Evolutionary conservation across 2,113 vertebrate genomes (phyloP).

Genomic region (Plotosus lineatus): DNA sequence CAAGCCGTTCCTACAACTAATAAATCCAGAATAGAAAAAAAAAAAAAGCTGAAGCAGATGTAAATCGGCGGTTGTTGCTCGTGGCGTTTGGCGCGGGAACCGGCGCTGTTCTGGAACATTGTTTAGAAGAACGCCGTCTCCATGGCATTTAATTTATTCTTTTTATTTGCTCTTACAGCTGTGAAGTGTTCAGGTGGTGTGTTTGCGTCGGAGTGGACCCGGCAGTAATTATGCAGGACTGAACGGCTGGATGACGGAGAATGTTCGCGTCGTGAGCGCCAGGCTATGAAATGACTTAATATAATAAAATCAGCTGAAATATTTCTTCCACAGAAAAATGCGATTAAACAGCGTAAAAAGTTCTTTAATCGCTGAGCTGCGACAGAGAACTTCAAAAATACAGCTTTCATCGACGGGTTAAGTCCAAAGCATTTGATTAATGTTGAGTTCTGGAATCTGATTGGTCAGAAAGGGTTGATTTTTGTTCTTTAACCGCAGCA

Average conservation of each 20-base stretch:
- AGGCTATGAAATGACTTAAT: constrained; percentile 76
- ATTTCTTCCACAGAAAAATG: constrained; percentile 66
- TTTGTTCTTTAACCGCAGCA: neutral
- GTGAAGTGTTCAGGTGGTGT: constrained; percentile 60
- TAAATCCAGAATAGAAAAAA: too few relatives aligned
- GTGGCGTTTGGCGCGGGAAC: neutral
- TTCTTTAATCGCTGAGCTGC: neutral
- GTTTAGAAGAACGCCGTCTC: too few relatives aligned
- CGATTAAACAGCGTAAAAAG: constrained; percentile 13
- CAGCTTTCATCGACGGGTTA: too few relatives aligned
- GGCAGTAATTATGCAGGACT: constrained; percentile 72
- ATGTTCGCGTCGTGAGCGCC: constrained; percentile 70
- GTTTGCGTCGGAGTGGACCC: constrained; percentile 49
- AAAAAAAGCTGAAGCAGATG: constrained; percentile 12
- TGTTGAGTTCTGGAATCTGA: neutral
- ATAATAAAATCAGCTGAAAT: constrained; percentile 72
- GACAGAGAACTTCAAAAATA: neutral
- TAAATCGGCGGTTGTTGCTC: too few relatives aligned
- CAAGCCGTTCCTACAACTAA: too few relatives aligned
- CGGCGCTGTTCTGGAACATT: too few relatives aligned
- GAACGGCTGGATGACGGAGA: constrained; percentile 70
- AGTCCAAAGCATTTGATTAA: too few relatives aligned
- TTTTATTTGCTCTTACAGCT: constrained; percentile 47
- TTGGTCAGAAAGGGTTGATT: neutral
- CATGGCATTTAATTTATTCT: constrained; percentile 50